Conservation (phyloP, 2,797 vertebrate genomes). For the Heliangelus exortis region DNA sequence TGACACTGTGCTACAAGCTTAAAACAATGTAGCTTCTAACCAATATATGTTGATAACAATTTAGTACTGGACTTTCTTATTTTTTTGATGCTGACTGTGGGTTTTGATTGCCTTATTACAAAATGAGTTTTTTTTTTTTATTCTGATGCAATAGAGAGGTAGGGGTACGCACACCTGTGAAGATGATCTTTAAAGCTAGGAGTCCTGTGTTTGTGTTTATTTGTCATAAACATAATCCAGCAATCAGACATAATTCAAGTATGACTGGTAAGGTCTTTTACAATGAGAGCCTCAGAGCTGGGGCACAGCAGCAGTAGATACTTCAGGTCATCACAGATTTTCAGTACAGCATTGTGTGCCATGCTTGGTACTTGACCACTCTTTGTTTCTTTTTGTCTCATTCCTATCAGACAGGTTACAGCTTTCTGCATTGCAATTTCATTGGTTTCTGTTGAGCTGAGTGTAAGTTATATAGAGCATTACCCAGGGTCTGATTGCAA, state of each 20-base stretch:
- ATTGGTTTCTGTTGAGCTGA: background rate
- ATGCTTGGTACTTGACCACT: fast-evolving
- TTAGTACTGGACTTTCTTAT: background rate
- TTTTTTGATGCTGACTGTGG: background rate
- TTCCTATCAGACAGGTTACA: background rate
- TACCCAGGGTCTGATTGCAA: background rate
- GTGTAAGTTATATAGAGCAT: background rate
- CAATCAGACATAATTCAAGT: background rate
- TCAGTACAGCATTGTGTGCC: fast-evolving
- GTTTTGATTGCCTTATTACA: background rate
- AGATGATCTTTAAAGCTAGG: background rate
- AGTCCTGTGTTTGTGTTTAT: background rate
- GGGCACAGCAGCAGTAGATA: background rate
- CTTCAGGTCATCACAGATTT: background rate
- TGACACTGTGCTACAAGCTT: background rate
- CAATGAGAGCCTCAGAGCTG: background rate
- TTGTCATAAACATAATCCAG: background rate
- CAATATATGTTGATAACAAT: background rate
- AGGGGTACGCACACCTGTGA: background rate
- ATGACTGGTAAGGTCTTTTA: background rate
- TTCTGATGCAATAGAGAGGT: background rate
- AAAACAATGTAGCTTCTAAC: background rate
- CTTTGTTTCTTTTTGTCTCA: background rate
- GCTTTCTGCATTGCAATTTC: background rate
- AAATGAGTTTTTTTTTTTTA: background rate